These are phyloP conservation scores for Palythoa grandiflora DNA, from an alignment of 92 coral and sea anemone genomes.

Conservation along the genomic window DNA sequence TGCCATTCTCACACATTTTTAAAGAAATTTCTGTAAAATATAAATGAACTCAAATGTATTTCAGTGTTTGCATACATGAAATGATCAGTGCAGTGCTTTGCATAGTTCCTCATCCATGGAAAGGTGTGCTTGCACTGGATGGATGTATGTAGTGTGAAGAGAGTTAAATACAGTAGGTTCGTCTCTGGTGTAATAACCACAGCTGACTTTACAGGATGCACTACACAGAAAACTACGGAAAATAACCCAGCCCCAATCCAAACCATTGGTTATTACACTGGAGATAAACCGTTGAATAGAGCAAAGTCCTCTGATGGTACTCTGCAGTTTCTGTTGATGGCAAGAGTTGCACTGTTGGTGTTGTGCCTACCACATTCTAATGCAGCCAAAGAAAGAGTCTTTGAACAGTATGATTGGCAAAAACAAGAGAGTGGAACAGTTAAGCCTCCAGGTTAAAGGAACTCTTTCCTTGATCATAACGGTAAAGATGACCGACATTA, in stretches of 20 bases:
- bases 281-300: constrained; percentile 6
- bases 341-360: constrained; percentile 41
- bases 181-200: no score
- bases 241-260: no score
- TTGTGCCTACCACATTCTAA: constrained; percentile 32
- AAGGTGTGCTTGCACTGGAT: constrained; percentile 35
- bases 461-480: not conserved
- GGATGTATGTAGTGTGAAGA: constrained; percentile 22
- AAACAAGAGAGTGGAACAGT: constrained; percentile 27
- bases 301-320: constrained; percentile 50
- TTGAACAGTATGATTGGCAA: constrained; percentile 20
- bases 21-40: no score
- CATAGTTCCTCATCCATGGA: not conserved
- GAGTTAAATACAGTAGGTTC: not conserved
- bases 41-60: no score
- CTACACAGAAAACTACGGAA: no score
- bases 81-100: no score
- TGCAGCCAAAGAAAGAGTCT: constrained; percentile 21
- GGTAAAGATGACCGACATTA: constrained; percentile 13
- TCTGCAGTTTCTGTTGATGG: constrained; percentile 44
- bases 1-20: no score
- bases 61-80: no score
- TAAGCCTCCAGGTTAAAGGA: constrained; percentile 14
- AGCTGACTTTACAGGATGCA: no score
- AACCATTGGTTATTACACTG: no score